These are phyloP conservation scores for Leptinotarsa texana DNA, from an alignment of 1,140 invertebrate species.

Conservation along the genomic window DNA sequence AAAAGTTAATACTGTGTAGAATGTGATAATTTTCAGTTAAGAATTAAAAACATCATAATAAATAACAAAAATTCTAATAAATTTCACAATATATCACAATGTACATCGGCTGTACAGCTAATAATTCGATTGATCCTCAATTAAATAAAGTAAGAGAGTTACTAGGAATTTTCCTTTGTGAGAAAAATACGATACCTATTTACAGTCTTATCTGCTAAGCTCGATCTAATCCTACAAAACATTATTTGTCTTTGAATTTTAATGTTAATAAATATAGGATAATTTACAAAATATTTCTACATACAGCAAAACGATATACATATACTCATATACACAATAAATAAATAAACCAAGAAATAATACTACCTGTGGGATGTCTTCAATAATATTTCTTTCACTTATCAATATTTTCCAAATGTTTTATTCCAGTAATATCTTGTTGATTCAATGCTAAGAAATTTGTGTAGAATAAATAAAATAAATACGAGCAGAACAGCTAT, in stretches of 20 bases:
- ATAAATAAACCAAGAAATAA: constrained; percentile 31
- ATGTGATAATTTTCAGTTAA: constrained; percentile 9
- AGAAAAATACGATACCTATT: constrained; percentile 37
- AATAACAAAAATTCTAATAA: constrained; percentile 22
- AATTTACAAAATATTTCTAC: constrained; percentile 20
- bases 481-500: background rate
- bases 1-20: constrained; percentile 27
- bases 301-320: constrained; percentile 35
- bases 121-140: constrained; percentile 48
- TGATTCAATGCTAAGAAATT: background rate
- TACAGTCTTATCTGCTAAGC: constrained; percentile 44
- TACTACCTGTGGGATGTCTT: constrained; percentile 14
- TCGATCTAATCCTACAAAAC: constrained; percentile 36
- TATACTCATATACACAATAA: constrained; percentile 44
- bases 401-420: background rate
- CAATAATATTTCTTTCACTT: background rate
- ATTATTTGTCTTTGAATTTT: constrained; percentile 37
- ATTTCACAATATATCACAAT: constrained; percentile 47
- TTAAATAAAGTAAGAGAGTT: constrained; percentile 32
- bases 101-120: constrained; percentile 48
- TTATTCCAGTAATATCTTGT: background rate
- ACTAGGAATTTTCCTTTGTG: background rate
- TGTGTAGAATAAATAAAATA: background rate
- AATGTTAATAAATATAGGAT: constrained; percentile 15
- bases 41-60: constrained; percentile 7